Evolutionary conservation across 2,113 vertebrate genomes (phyloP), one percentile per base, ranked within the genome.

Genomic region (Psammodynastes pulverulentus): DNA sequence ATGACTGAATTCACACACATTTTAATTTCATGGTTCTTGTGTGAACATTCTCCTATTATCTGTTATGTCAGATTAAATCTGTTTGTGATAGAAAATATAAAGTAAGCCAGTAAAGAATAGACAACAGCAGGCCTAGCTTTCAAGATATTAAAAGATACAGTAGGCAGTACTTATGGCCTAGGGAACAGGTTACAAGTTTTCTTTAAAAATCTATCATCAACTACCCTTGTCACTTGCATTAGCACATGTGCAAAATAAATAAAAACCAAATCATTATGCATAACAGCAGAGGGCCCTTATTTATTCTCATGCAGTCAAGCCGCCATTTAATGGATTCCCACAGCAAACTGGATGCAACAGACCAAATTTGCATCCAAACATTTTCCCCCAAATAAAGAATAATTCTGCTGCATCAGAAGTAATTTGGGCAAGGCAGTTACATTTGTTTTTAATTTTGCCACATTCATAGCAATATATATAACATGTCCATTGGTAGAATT

Each of bases 251-350:
- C 24, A 62, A n/a, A 21, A 79, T 51, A 72, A 87, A 51, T 72
- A 95, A 95, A 93, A 43, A 79, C 34, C 34, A 79, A 79, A 79
- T 43, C 34, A 79, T 79, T 43, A 79, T 43, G 34, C 34, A 79
- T 17, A 79, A 79, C 34, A 21, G 34, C 34, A 79, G 72, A 79
- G 34, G 34, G 72, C 19, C 21, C 15, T 79, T 79, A 79, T 79
- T 79, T 79, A 39, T 79, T 79, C 15, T 79, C 3, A 43, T 79
- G 34, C 3, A 79, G 72, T 21, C 19, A 79, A 79, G 17, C 72
- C 72, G 43, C 72, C 2, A 5, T 79, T 79, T 79, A 79, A 39
- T 39, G 34, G 72, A 79, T 17, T 79, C 67, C 15, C 67, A 39
- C 72, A 79, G 72, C 72, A 79, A 34, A 79, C 72, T 43, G 34